Evolutionary conservation across 2,888 invertebrate genomes (phyloP).

Genomic region (Boloria euphrosyne): DNA sequence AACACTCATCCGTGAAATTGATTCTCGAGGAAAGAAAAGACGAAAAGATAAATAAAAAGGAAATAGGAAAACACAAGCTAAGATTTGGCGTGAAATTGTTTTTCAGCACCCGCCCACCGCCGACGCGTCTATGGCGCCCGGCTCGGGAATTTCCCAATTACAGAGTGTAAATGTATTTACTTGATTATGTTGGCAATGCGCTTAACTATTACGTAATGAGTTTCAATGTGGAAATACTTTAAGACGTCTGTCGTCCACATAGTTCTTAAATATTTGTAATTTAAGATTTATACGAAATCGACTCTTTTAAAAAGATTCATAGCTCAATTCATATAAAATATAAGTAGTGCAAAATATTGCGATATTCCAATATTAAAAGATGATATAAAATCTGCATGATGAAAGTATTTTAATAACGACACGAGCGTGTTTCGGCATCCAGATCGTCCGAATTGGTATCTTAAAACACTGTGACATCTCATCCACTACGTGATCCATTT

Average conservation of each 20-base stretch:
- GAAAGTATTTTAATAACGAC: slow-evolving; percentile 46
- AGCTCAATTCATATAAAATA: too few species aligned
- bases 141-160: slow-evolving; percentile 81
- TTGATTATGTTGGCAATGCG: slow-evolving; percentile 66
- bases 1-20: slow-evolving; percentile 82
- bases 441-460: slow-evolving; percentile 78
- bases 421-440: slow-evolving; percentile 44
- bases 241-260: not conserved
- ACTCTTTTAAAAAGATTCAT: too few species aligned
- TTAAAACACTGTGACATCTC: slow-evolving; percentile 84
- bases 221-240: slow-evolving; percentile 25
- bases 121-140: slow-evolving; percentile 62
- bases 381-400: slow-evolving; percentile 31
- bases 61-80: slow-evolving; percentile 83
- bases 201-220: slow-evolving; percentile 37
- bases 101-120: slow-evolving; percentile 74
- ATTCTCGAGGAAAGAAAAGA: slow-evolving; percentile 80
- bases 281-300: too few species aligned
- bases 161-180: slow-evolving; percentile 76
- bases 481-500: slow-evolving; percentile 84
- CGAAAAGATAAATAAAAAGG: slow-evolving; percentile 82
- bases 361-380: slow-evolving; percentile 5
- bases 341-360: not conserved
- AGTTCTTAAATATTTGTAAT: too few species aligned
- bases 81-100: slow-evolving; percentile 83